Conservation (phyloP, 2,888 invertebrate genomes). For the Hermaeophaga mercurialis region DNA sequence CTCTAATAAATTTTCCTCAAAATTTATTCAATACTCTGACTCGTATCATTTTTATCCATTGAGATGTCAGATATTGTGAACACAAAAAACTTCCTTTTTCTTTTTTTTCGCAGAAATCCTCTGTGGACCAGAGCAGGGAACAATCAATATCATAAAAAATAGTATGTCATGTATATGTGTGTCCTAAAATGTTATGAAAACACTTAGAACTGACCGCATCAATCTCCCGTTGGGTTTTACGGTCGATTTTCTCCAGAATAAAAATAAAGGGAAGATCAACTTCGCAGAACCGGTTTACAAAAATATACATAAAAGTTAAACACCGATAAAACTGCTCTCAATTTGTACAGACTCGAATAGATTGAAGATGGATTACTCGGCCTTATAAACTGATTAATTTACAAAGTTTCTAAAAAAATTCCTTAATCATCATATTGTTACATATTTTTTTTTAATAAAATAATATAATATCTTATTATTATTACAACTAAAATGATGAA, state of each 20-base stretch:
- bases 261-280: constrained; percentile 2
- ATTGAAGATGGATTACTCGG: too few relatives aligned
- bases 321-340: too few relatives aligned
- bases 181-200: constrained; percentile 10
- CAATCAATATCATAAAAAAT: constrained; percentile 1
- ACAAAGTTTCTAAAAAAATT: too few relatives aligned
- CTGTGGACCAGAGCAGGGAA: not conserved
- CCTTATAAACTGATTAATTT: too few relatives aligned
- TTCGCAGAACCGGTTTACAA: not conserved
- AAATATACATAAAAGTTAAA: too few relatives aligned
- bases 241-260: constrained; percentile 7
- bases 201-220: constrained; percentile 15
- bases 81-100: constrained; percentile 1
- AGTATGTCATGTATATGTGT: constrained; percentile 4
- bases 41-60: constrained; percentile 15
- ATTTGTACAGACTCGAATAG: too few relatives aligned
- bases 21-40: not conserved
- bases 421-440: too few relatives aligned
- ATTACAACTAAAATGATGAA: too few relatives aligned
- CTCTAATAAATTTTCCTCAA: not conserved
- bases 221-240: constrained; percentile 9
- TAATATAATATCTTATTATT: too few relatives aligned
- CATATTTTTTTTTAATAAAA: too few relatives aligned
- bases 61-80: constrained; percentile 4
- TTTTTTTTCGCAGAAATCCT: not conserved